Base-by-base conservation (phyloP, 2,888 invertebrate genomes). In the Luperina testacea region DNA sequence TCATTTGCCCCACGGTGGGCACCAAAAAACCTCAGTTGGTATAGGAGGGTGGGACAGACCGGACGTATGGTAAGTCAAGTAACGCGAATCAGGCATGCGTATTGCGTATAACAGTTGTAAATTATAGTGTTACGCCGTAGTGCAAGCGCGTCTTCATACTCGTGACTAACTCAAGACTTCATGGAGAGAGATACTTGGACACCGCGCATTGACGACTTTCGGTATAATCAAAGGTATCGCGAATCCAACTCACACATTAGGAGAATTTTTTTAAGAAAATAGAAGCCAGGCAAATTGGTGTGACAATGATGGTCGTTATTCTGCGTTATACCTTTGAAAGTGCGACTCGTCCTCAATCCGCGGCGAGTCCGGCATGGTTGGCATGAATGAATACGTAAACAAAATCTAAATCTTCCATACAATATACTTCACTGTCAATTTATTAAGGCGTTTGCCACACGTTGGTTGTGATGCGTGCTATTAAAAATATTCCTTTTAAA, bases 391-490 rank as follows among this genome's bases (percentile, higher is more conserved):
- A 90, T 95, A 94, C 94, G 94, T 95, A 95, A 94, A 91, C 87
- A 90, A 90, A 90, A 90, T 90, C 91, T 89, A 86, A 86, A 92
- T 94, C 94, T 95, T 95, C 95, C 96, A 95, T 92, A 92, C 88
- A 89, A 91, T 90, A 91, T 90, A 92, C 91, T 92, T 95, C 94
- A 94, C 95, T 95, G 96, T 96, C 96, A 96, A 96, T 96, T 96
- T 90, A 93, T 91, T 92, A 92, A 93, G 94, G 95, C 95, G 92
- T 92, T 93, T 90, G 96, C 96, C 96, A 94, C 95, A 96, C 95
- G 94, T 95, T 94, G 96, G 96, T 96, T 96, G 96, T 96, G 96
- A 96, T 93, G 94, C 96, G 96, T 96, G 96, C 96, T 96, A 95
- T 94, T 95, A 92, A 91, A 90, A 89, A 85, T 85, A 85, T 85